Base-by-base conservation (phyloP, 2,888 invertebrate genomes). In the Eilema caniola region DNA sequence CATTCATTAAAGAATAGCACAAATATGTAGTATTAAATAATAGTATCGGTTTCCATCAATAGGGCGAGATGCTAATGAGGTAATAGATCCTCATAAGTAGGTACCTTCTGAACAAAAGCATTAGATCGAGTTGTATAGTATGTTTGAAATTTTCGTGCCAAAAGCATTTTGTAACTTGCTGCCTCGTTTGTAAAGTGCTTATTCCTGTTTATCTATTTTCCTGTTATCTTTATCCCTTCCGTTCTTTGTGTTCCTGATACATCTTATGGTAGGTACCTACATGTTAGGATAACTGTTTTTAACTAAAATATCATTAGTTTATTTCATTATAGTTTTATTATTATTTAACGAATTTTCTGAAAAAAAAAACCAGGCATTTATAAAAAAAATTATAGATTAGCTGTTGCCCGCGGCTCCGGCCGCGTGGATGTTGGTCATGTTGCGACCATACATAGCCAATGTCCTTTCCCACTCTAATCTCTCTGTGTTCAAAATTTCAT, bases 151-250 rank as follows among this genome's bases (percentile, higher is more conserved):
- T n/a, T 53, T 53, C 53, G n/a, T n/a, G 20, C 47, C 53, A 10
- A 10, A 2, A n/a, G 20, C 53, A 53, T 53, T 53, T 53, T 53
- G 53, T 53, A 20, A 7, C 20, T 47, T 53, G n/a, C 1, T 53
- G n/a, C 53, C 53, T 53, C 20, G 53, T n/a, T 53, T 53, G 53
- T 53, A n/a, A 53, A 53, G n/a, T 53, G 53, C 53, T 53, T 53
- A 53, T 53, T 53, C 10, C 53, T 53, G n/a, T 53, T 53, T 53
- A 53, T 53, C 53, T 20, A 53, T 53, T 53, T 53, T 53, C 53
- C 53, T 53, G n/a, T 53, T 53, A n/a, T n/a, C 53, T n/a, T 53
- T 53, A 53, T 53, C n/a, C n/a, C 2, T 53, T n/a, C n/a, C 53
- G 2, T n/a, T n/a, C n/a, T 7, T 3, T n/a, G 8, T n/a, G 53